These are phyloP conservation scores for Cactoblastis cactorum DNA, from an alignment of 2,888 invertebrate species.

Conservation along the genomic window DNA sequence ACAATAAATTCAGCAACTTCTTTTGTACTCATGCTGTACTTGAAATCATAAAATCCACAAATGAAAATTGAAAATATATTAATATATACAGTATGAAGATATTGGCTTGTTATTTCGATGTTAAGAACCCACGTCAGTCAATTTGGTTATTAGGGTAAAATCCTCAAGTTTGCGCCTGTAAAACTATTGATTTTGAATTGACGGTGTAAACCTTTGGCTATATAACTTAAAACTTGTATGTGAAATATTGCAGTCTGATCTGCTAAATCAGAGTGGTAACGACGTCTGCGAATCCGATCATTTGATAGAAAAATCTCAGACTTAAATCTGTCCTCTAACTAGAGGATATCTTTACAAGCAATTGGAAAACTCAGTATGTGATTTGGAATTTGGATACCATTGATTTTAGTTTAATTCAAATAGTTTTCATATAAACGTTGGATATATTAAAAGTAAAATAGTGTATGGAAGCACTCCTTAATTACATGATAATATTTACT, in stretches of 20 bases:
- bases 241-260: conserved; percentile 25
- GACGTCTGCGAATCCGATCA: conserved; percentile 34
- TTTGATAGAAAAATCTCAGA: conserved; percentile 48
- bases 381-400: background rate
- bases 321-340: conserved; percentile 49
- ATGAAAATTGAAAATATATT: conserved; percentile 6
- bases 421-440: too few species aligned
- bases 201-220: conserved; percentile 4
- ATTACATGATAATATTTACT: too few species aligned
- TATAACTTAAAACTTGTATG: conserved; percentile 5
- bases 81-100: background rate
- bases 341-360: conserved; percentile 23
- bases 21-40: conserved; percentile 43
- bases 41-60: conserved; percentile 29
- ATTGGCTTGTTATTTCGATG: background rate
- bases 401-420: background rate
- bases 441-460: too few species aligned
- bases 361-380: too few species aligned
- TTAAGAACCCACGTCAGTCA: background rate
- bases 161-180: conserved; percentile 2
- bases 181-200: conserved; percentile 13
- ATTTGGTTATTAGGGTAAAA: background rate
- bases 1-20: conserved; percentile 52
- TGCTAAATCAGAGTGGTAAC: conserved; percentile 26
- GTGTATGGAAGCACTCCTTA: too few species aligned